Base-by-base conservation (phyloP, 2,888 invertebrate species). In the Allolobophora icterica region DNA sequence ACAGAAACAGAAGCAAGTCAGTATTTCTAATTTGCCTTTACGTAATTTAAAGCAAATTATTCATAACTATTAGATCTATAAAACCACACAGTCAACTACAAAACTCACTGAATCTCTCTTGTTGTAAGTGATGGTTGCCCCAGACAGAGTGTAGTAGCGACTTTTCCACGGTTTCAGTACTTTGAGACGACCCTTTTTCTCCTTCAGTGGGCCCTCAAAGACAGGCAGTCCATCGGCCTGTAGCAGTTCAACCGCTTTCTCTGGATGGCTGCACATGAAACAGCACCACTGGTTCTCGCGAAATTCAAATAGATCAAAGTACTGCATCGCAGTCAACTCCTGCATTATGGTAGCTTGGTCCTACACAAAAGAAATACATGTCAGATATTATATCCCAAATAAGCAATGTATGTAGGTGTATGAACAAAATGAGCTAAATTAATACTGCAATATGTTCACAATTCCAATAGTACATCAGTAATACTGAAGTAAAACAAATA, bases 281-380 rank as follows among this genome's bases (percentile, higher is more conserved):
- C 99, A 99, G 91, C 97, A 97, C 99, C 98, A 99, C 93, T 96
- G 95, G 89, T 95, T 95, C 90, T 96, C 96, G 93, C 96, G 97
- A 94, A 97, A 97, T 95, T 98, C 98, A 95, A 99, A 98, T 90
- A 98, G 98, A 96, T 99, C 98, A 95, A 98, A 97, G 96, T 98
- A 98, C 0, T 98, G 97, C 8, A 97, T 97, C 93, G 97, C 97
- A 34, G 98, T 96, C 90, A 99, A 96, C 96, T 99, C 98, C 95
- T 97, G 97, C 87, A 98, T 96, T 89, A 98, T 95, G 94, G 97
- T 96, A 94, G 98, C 98, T 95, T 98, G 98, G 91, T 94, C 95
- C 95, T 95, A 92, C n/a, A 93, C 90, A 84, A 13, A 91, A 42
- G 38, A 42, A 89, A 38, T 89, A 24, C 24, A 15, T 52, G 19